Base-by-base conservation (phyloP, 2,888 invertebrate genomes). In the Meandrusa payeni region DNA sequence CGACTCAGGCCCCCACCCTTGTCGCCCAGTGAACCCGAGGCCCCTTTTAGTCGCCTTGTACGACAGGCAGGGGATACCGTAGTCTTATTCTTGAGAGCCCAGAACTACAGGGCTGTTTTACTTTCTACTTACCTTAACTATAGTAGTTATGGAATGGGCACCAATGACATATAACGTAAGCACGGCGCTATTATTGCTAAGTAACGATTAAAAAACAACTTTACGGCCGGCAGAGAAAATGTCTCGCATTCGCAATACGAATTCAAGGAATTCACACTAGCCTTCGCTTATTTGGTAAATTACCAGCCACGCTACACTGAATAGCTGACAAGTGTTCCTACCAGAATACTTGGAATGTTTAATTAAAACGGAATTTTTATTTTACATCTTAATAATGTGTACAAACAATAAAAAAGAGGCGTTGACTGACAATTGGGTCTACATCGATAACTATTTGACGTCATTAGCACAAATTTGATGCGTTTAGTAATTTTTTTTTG, bases 261-360 rank as follows among this genome's bases (percentile, higher is more conserved):
- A 40, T 40, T 40, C 31, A 24, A 24, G 7, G 31, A 32, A 40
- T 40, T 24, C 12, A 32, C 12, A 24, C 40, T 11, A 15, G 24
- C 31, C n/a, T 7, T 24, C 32, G 19, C 31, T 40, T 40, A 32
- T 40, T 40, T 23, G 23, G 24, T 32, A 24, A 32, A 31, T 31
- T 24, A 31, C 24, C 4, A 11, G 19, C 26, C 10, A 40, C 19
- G 24, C 17, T 40, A 40, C 23, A 17, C 24, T 24, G 11, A 32
- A 11, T 12, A 11, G 12, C n/a, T 13, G 13, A 9, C 22, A 23
- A 17, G 17, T 23, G 7, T 13, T 15, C 1, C 9, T 1, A 13
- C 19, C 27, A 2, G 5, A 19, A 40, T 40, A 7, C 23, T 40
- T 11, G 6, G 19, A 40, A 24, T 17, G 11, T 37, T 17, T 27